These are phyloP conservation scores for Achlya flavicornis DNA, from an alignment of 2,888 invertebrate species.

Conservation along the genomic window DNA sequence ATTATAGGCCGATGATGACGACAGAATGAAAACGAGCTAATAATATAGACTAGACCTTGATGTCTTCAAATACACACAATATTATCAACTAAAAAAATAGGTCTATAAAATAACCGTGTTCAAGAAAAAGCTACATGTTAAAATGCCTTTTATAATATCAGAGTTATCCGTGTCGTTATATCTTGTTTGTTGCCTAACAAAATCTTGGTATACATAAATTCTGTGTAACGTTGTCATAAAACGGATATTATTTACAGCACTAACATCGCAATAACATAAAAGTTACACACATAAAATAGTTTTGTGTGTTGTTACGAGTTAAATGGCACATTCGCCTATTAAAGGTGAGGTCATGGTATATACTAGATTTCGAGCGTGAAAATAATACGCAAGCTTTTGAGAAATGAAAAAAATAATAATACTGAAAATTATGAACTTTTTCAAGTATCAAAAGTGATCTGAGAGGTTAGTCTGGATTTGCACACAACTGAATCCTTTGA, in stretches of 20 bases:
- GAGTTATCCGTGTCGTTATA: neutral
- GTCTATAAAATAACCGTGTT: neutral
- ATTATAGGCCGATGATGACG: too few relatives aligned
- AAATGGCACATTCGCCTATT: slow-evolving; percentile 25
- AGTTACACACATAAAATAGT: slow-evolving; percentile 28
- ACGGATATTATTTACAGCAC: slow-evolving; percentile 19
- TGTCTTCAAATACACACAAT: too few relatives aligned
- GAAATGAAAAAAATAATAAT: neutral
- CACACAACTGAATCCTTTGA: too few relatives aligned
- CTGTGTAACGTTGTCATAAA: slow-evolving; percentile 17
- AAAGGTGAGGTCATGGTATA: slow-evolving; percentile 10
- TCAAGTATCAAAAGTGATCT: too few relatives aligned
- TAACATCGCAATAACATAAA: slow-evolving; percentile 23
- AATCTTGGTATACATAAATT: slow-evolving; percentile 15
- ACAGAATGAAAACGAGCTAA: too few relatives aligned
- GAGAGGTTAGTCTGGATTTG: too few relatives aligned
- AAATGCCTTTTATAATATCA: slow-evolving; percentile 3
- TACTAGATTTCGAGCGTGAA: neutral
- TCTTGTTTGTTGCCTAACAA: slow-evolving; percentile 10
- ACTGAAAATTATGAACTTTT: too few relatives aligned
- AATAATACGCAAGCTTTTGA: neutral
- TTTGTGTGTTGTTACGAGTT: slow-evolving; percentile 21
- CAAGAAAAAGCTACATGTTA: neutral
- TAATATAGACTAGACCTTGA: too few relatives aligned
- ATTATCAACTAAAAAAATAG: neutral